Conservation (phyloP, 1,140 invertebrate species). For the Macrobrachium rosenbergii region DNA sequence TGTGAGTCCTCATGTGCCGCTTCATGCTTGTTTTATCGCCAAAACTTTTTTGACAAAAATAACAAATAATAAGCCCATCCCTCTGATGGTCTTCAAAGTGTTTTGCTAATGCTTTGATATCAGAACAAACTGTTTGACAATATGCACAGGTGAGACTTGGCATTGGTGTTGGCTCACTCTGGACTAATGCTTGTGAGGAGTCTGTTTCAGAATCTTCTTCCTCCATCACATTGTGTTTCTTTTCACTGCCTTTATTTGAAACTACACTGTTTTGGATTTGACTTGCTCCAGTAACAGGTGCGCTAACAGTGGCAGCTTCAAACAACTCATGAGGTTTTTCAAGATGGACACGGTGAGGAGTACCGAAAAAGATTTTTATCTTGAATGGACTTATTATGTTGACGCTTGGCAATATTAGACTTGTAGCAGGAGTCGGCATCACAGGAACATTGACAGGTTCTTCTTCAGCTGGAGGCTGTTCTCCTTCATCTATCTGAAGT, state of each 20-base stretch:
- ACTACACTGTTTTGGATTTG: not conserved
- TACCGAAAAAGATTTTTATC: conserved; percentile 48
- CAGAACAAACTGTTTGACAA: conserved; percentile 32
- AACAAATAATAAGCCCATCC: conserved; percentile 57
- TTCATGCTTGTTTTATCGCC: conserved; percentile 80
- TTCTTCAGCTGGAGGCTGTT: conserved; percentile 18
- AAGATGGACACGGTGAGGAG: conserved; percentile 30
- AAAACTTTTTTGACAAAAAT: conserved; percentile 62
- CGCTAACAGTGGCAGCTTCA: not conserved
- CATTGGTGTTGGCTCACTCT: not conserved
- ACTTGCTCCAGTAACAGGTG: not conserved
- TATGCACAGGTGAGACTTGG: conserved; percentile 45
- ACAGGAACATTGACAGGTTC: not conserved
- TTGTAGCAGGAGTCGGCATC: not conserved
- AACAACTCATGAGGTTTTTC: not conserved
- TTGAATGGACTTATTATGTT: conserved; percentile 59
- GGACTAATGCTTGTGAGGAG: not conserved
- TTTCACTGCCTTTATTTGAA: too few species aligned
- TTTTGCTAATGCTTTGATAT: conserved; percentile 30
- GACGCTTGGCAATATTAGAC: conserved; percentile 38
- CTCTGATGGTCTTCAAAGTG: conserved; percentile 60
- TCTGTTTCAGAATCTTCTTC: not conserved
- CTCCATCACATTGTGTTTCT: too few species aligned
- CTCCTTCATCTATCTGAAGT: conserved; percentile 47
- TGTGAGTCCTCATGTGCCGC: conserved; percentile 76